A percentile compares a stretch with the other conserved stretches of the same genome.
phyloP scores from a whole-genome alignment of 2,888 invertebrate species.

The Drosophila neotestacea region DNA sequence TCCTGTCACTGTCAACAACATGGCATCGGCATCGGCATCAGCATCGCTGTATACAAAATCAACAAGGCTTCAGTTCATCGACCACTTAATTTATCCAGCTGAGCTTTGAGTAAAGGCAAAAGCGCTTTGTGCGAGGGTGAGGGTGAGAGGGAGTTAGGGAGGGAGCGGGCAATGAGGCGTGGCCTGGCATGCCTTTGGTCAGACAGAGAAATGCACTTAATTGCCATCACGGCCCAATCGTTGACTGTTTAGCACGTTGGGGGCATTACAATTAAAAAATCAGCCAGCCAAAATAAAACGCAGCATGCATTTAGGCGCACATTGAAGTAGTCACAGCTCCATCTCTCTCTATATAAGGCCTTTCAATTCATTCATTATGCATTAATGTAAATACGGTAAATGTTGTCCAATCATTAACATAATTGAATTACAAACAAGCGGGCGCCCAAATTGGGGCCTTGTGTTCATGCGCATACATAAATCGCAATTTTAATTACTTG shows the following conservation, averaged over 20 bases:
- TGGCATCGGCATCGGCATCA: constrained; percentile 36
- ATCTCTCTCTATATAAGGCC: constrained; percentile 1
- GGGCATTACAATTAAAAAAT: constrained; percentile 65
- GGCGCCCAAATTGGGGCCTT: constrained; percentile 53
- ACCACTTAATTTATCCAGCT: constrained; percentile 83
- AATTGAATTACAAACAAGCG: constrained; percentile 84
- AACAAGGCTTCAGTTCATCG: constrained; percentile 84
- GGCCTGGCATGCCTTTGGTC: constrained; percentile 72
- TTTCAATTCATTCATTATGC: constrained; percentile 83
- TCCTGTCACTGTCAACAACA: constrained; percentile 67
- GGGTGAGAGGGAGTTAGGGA: background rate
- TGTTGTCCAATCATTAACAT: constrained; percentile 85
- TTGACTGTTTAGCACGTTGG: constrained; percentile 45
- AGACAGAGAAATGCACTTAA: constrained; percentile 82
- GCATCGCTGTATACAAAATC: constrained; percentile 74
- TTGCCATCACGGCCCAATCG: constrained; percentile 58
- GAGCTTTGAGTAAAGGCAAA: constrained; percentile 79
- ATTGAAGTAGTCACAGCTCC: background rate
- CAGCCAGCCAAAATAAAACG: constrained; percentile 64
- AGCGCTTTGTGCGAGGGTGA: constrained; percentile 42
- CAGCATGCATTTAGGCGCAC: constrained; percentile 63
- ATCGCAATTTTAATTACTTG: constrained; percentile 80
- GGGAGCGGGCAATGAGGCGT: constrained; percentile 21
- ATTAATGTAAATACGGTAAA: constrained; percentile 85
- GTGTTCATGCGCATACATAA: constrained; percentile 71